Conservation (phyloP, 2,797 vertebrate species). For the Syngnathus acus region DNA sequence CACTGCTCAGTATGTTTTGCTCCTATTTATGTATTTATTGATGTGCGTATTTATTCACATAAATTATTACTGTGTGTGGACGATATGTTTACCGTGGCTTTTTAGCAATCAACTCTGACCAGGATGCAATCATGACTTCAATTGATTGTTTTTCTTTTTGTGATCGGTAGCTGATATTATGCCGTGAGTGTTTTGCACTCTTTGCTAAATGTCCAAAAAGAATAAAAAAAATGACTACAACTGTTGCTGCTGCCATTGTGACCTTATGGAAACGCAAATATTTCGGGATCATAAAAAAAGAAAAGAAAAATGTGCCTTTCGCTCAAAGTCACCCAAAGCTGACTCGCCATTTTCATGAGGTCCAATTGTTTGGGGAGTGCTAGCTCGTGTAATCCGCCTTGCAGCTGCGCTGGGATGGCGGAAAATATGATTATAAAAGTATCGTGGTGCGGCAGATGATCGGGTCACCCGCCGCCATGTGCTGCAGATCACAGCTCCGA, state of each 20-base stretch:
- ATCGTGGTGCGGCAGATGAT: not conserved
- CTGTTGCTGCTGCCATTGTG: not conserved
- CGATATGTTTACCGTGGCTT: conserved; percentile 53
- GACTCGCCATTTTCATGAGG: not conserved
- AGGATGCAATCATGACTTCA: conserved; percentile 79
- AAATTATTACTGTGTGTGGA: conserved; percentile 40
- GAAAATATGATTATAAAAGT: not conserved
- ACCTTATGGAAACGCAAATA: too few species aligned
- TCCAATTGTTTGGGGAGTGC: not conserved
- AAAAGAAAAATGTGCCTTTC: too few species aligned
- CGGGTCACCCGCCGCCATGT: not conserved
- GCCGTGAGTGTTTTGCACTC: conserved; percentile 67
- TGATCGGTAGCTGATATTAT: conserved; percentile 53
- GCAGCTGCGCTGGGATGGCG: not conserved
- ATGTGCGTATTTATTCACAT: conserved; percentile 87
- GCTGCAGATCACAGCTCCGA: not conserved
- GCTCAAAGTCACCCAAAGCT: too few species aligned
- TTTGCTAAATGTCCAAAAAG: conserved; percentile 71
- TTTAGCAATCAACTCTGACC: conserved; percentile 20
- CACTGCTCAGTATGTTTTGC: conserved; percentile 62
- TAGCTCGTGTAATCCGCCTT: not conserved
- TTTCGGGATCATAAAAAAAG: too few species aligned
- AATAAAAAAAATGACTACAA: conserved; percentile 52
- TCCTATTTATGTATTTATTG: conserved; percentile 53
- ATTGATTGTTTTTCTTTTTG: conserved; percentile 59